phyloP scores from a whole-genome alignment of 2,113 vertebrate species.

The Zapus hudsonius region DNA sequence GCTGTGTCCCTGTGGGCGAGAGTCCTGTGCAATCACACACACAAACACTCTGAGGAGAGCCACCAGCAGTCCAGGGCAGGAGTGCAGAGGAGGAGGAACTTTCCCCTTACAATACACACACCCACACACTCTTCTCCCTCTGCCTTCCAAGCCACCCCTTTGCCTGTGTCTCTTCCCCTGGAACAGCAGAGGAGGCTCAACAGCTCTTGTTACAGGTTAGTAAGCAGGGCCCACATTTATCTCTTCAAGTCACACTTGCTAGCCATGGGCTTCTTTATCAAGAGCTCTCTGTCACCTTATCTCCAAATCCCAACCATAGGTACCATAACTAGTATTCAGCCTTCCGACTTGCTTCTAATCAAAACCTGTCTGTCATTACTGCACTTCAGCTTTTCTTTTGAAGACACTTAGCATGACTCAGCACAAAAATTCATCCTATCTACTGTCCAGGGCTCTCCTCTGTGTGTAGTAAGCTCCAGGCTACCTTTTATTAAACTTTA shows the following conservation, averaged over 20 bases:
- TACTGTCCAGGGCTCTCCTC: background rate
- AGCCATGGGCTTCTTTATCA: background rate
- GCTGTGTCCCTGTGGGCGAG: slow-evolving; percentile 65
- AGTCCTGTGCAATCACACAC: slow-evolving; percentile 69
- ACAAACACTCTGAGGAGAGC: slow-evolving; percentile 68
- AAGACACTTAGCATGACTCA: background rate
- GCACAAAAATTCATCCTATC: background rate
- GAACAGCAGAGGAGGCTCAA: background rate
- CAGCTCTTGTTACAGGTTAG: background rate
- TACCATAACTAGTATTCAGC: background rate
- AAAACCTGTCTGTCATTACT: background rate
- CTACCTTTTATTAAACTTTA: too few relatives aligned
- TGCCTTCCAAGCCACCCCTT: background rate
- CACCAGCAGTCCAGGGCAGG: slow-evolving; percentile 28
- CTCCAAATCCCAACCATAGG: background rate
- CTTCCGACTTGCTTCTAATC: background rate
- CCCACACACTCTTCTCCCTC: background rate
- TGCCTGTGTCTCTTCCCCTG: background rate
- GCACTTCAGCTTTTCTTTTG: background rate
- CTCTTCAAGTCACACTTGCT: background rate
- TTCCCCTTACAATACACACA: slow-evolving; percentile 37
- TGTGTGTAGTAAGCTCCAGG: background rate
- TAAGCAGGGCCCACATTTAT: background rate
- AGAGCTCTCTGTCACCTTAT: background rate
- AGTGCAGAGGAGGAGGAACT: background rate